These are phyloP conservation scores for Argyresthia goedartella DNA, from an alignment of 2,888 invertebrate genomes.

Conservation along the genomic window DNA sequence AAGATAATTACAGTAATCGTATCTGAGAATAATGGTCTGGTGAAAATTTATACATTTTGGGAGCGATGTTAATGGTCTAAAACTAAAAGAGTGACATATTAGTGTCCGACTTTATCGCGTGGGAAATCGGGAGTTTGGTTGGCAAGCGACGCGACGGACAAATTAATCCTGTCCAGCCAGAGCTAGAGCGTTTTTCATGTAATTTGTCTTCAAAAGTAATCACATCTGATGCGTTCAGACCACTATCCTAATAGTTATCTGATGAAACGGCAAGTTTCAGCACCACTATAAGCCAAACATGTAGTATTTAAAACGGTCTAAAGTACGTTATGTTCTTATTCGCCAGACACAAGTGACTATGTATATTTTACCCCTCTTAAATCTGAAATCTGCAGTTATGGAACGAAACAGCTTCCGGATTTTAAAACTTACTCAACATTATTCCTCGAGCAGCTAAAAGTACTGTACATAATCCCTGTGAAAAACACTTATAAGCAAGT, in stretches of 20 bases:
- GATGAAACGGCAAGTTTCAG: background rate
- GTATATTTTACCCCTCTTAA: background rate
- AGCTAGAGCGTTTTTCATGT: slow-evolving; percentile 22
- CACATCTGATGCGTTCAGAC: background rate
- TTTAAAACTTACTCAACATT: too few relatives aligned
- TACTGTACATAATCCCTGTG: too few relatives aligned
- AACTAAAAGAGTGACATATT: too few relatives aligned
- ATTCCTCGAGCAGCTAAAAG: too few relatives aligned
- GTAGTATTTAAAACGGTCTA: background rate
- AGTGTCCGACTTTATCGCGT: slow-evolving; percentile 32
- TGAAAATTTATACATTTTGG: too few relatives aligned
- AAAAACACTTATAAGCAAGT: slow-evolving; percentile 6
- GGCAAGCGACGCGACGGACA: slow-evolving; percentile 29
- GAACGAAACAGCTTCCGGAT: background rate
- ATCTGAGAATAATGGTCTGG: too few relatives aligned
- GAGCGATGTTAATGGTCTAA: too few relatives aligned
- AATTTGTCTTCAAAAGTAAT: background rate
- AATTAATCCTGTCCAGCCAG: slow-evolving; percentile 28
- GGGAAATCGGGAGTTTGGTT: slow-evolving; percentile 40
- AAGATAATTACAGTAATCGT: too few relatives aligned
- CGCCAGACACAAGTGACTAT: too few relatives aligned
- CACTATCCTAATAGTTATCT: background rate
- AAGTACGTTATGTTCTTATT: background rate
- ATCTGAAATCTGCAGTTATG: background rate
- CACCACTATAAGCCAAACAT: background rate